These are phyloP conservation scores for Bubalus kerabau DNA, from an alignment of 2,113 vertebrate species.

Conservation along the genomic window DNA sequence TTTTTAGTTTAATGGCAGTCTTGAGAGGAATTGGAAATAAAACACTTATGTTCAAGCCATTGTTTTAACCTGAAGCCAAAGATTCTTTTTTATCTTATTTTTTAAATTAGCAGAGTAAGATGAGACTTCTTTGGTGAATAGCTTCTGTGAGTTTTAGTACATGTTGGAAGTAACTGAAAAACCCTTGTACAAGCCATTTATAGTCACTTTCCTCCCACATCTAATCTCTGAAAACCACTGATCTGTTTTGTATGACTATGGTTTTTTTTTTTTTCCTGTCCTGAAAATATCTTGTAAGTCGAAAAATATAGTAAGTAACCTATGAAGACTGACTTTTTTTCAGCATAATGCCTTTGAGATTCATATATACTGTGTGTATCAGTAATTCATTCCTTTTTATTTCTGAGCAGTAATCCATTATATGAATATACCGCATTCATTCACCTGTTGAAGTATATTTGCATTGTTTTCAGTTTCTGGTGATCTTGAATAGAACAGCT, in stretches of 20 bases:
- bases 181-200: neutral
- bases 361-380: neutral
- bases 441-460: neutral
- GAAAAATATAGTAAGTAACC: neutral
- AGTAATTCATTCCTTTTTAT: neutral
- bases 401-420: neutral
- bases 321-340: neutral
- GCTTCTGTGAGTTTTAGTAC: neutral
- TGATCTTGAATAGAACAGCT: neutral
- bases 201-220: neutral
- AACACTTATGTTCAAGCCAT: neutral
- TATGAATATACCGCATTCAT: neutral
- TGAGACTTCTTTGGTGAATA: neutral
- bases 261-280: neutral
- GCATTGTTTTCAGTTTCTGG: neutral
- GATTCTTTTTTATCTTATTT: neutral
- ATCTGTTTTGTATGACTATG: neutral
- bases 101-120: neutral
- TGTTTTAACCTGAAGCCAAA: neutral
- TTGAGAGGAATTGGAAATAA: neutral
- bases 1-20: neutral
- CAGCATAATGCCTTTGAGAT: neutral
- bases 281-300: neutral
- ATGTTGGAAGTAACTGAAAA: neutral
- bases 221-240: neutral